Percentiles rank a stretch among this genome's conserved stretches.
Conservation (phyloP, 2,888 invertebrate species). For the Sinotaia quadrata region DNA sequence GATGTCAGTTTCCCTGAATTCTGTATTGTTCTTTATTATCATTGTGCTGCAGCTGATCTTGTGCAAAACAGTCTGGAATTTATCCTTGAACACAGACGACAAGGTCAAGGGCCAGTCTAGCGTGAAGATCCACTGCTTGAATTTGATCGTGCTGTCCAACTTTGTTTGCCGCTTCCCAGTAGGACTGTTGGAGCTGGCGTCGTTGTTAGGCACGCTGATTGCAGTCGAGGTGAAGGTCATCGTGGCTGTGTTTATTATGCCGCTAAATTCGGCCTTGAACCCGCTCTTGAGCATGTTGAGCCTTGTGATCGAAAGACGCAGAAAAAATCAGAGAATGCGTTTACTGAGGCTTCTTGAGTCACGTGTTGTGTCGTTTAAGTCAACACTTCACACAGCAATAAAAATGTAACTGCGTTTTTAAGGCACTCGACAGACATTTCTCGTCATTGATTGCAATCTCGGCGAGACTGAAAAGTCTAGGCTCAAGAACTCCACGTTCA, state of each 20-base stretch:
- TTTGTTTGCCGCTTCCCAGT: conserved; percentile 31
- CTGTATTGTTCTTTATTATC: conserved; percentile 28
- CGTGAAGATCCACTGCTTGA: conserved; percentile 28
- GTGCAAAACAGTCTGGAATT: conserved; percentile 26
- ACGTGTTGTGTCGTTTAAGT: too few relatives aligned
- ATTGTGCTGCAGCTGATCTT: conserved; percentile 29
- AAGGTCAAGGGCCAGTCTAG: conserved; percentile 19
- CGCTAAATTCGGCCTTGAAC: conserved; percentile 75
- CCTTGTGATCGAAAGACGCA: conserved; percentile 23
- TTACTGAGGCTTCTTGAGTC: too few relatives aligned
- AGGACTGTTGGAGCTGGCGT: conserved; percentile 21
- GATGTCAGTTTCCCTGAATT: conserved; percentile 32
- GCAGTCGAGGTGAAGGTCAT: conserved; percentile 27
- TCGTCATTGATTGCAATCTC: too few relatives aligned
- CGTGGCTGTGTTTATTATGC: conserved; percentile 72
- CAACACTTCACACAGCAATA: too few relatives aligned
- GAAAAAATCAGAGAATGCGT: too few relatives aligned
- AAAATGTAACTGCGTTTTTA: too few relatives aligned
- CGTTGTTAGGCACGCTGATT: conserved; percentile 6
- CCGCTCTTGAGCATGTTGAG: conserved; percentile 55
- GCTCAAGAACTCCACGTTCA: too few relatives aligned
- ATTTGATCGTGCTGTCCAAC: conserved; percentile 17
- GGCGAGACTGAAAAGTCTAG: too few relatives aligned
- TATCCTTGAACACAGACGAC: background rate
- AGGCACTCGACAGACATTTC: too few relatives aligned